These are phyloP conservation scores for Eucriotettix oculatus DNA, from an alignment of 2,888 invertebrate species.

Conservation along the genomic window DNA sequence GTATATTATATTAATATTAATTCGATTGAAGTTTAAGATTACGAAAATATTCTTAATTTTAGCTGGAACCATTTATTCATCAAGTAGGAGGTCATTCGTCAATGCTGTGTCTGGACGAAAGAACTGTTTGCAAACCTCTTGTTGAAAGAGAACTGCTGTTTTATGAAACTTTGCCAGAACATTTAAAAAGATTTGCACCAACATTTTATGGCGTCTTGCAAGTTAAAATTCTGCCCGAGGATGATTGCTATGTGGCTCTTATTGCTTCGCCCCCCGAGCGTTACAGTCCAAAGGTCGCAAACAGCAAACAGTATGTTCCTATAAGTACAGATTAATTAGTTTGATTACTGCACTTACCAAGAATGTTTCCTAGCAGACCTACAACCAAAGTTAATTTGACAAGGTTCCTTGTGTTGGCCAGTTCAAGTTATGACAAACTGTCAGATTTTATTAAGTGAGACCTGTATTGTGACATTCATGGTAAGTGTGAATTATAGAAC, in stretches of 20 bases:
- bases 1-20: background rate
- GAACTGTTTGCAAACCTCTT: slow-evolving; percentile 36
- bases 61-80: slow-evolving; percentile 31
- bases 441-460: background rate
- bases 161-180: slow-evolving; percentile 33
- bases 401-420: no score
- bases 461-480: slow-evolving; percentile 8
- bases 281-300: slow-evolving; percentile 13
- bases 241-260: slow-evolving; percentile 30
- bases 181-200: slow-evolving; percentile 32
- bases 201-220: slow-evolving; percentile 31
- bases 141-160: slow-evolving; percentile 33
- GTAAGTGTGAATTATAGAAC: slow-evolving; percentile 4
- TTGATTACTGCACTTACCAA: slow-evolving; percentile 5
- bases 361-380: slow-evolving; percentile 7
- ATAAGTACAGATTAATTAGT: background rate
- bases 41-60: background rate
- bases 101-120: slow-evolving; percentile 31
- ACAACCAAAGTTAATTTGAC: no score
- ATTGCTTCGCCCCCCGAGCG: slow-evolving; percentile 25
- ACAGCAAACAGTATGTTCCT: background rate
- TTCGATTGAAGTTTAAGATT: background rate
- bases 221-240: slow-evolving; percentile 26
- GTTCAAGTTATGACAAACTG: no score
- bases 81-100: slow-evolving; percentile 37